phyloP scores from a whole-genome alignment of 2,888 invertebrate species.

The Crioceris asparagi region DNA sequence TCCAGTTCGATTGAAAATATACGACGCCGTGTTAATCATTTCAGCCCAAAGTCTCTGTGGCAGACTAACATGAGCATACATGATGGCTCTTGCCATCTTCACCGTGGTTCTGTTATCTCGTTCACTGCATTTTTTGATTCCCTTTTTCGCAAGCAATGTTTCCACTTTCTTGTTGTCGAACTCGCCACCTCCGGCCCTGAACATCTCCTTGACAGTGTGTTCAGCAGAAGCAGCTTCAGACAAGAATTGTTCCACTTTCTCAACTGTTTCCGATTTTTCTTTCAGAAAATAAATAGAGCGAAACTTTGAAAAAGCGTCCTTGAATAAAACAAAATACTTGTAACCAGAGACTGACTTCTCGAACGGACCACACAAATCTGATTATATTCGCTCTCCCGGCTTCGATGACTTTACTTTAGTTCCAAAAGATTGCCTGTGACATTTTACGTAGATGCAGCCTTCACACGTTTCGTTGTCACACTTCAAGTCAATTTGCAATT shows the following conservation, averaged over 20 bases:
- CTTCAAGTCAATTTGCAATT: slow-evolving; percentile 22
- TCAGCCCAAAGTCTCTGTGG: slow-evolving; percentile 22
- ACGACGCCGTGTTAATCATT: slow-evolving; percentile 15
- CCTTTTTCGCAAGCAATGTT: slow-evolving; percentile 15
- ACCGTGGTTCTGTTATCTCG: slow-evolving; percentile 21
- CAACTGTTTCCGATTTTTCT: slow-evolving; percentile 22
- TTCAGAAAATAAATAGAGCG: slow-evolving; percentile 19
- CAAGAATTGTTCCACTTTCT: slow-evolving; percentile 17
- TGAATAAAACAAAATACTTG: slow-evolving; percentile 8
- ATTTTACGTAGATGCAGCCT: too few species aligned
- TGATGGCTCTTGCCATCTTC: slow-evolving; percentile 24
- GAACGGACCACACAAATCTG: too few species aligned
- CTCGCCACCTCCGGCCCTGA: slow-evolving; percentile 27
- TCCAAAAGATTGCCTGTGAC: too few species aligned
- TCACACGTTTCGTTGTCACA: too few species aligned
- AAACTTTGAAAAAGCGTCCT: slow-evolving; percentile 19
- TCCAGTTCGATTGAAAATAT: slow-evolving; percentile 20
- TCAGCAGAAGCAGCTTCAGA: slow-evolving; percentile 17
- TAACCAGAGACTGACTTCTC: slow-evolving; percentile 14
- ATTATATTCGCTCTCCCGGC: too few species aligned
- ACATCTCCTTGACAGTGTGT: slow-evolving; percentile 23
- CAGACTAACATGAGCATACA: slow-evolving; percentile 21
- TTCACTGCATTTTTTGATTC: slow-evolving; percentile 18
- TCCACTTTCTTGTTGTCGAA: slow-evolving; percentile 23
- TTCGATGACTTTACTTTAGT: too few species aligned